These are phyloP conservation scores for Podocnemis expansa DNA, from an alignment of 2,113 vertebrate genomes.

Conservation along the genomic window DNA sequence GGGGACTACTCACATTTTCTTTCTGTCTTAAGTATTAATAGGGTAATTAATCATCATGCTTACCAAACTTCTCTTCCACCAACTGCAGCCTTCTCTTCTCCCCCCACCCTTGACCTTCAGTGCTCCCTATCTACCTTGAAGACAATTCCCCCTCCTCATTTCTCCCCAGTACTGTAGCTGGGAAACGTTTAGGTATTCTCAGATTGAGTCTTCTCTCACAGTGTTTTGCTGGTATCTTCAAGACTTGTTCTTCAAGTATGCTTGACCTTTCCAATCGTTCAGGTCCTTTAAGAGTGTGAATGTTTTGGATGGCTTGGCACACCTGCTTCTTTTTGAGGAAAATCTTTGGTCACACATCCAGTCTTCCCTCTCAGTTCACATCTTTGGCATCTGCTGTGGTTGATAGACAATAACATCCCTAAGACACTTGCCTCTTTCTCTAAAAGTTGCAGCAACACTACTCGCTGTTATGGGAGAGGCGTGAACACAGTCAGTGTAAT, in stretches of 20 bases:
- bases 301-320: background rate
- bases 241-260: background rate
- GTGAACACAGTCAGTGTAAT: rapidly evolving
- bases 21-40: background rate
- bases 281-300: background rate
- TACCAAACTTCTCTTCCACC: background rate
- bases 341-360: background rate
- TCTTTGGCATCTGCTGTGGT: background rate
- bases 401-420: rapidly evolving
- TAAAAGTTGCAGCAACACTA: background rate
- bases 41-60: background rate
- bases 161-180: background rate
- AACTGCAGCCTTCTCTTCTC: background rate
- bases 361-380: background rate
- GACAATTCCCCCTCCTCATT: background rate
- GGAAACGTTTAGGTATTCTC: background rate
- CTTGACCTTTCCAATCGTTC: background rate
- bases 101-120: background rate
- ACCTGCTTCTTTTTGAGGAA: background rate
- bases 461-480: rapidly evolving
- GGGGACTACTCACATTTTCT: background rate
- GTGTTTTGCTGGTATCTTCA: background rate
- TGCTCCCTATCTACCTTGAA: background rate
- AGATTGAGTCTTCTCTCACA: background rate
- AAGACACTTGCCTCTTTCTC: background rate